Conservation (phyloP, 2,888 invertebrate species). For the Calliphora vomitoria region DNA sequence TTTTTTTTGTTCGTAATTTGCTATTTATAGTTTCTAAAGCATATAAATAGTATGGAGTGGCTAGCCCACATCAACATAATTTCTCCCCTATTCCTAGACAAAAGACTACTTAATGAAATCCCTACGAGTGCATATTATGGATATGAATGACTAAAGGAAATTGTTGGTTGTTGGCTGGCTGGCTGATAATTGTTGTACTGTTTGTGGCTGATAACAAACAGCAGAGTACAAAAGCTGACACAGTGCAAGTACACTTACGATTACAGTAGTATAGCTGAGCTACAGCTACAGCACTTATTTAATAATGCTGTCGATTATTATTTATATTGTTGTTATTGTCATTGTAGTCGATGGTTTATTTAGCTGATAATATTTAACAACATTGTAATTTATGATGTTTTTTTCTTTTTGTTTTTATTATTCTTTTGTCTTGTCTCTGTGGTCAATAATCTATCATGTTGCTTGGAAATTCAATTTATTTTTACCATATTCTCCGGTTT, state of each 20-base stretch:
- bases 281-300: background rate
- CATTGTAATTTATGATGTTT: constrained; percentile 26
- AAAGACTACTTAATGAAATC: constrained; percentile 28
- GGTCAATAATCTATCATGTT: constrained; percentile 30
- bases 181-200: constrained; percentile 48
- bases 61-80: background rate
- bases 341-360: constrained; percentile 22
- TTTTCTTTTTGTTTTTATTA: background rate
- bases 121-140: constrained; percentile 3
- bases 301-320: constrained; percentile 46
- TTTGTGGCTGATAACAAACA: constrained; percentile 52
- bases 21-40: constrained; percentile 29
- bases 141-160: constrained; percentile 35
- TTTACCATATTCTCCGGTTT: background rate
- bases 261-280: constrained; percentile 18
- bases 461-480: constrained; percentile 16
- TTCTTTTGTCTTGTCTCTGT: background rate
- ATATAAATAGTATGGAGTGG: constrained; percentile 15
- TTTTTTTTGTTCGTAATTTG: background rate
- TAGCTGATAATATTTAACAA: constrained; percentile 48
- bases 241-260: background rate
- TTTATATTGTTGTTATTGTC: constrained; percentile 21
- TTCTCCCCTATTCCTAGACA: constrained; percentile 6
- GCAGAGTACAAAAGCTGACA: background rate
- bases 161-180: constrained; percentile 42